Evolutionary conservation across 1,140 invertebrate species (phyloP).

Genomic region (Drosophila ohnishii): DNA sequence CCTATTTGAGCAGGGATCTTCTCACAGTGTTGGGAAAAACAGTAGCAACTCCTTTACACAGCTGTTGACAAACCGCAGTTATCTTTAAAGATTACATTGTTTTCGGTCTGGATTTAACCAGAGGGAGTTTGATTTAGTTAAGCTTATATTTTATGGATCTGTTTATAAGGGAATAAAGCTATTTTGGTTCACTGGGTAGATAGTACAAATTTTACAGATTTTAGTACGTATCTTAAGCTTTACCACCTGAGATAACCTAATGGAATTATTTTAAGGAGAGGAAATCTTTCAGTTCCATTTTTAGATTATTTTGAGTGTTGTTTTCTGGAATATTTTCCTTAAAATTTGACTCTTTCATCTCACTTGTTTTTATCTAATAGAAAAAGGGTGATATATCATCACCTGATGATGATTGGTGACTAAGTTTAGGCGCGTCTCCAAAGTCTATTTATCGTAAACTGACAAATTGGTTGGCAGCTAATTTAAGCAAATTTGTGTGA

Average conservation of each 20-base stretch:
- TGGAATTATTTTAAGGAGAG: constrained; percentile 1
- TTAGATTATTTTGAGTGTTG: not conserved
- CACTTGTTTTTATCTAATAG: not conserved
- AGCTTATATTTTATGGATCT: constrained; percentile 6
- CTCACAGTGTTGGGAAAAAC: constrained; percentile 13
- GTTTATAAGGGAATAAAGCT: constrained; percentile 9
- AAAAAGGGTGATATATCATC: not conserved
- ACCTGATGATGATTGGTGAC: constrained; percentile 27
- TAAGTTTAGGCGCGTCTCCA: constrained; percentile 9
- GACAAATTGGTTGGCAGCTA: constrained; percentile 20
- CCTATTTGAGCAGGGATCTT: constrained; percentile 17
- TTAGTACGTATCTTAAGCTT: not conserved
- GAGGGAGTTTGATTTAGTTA: constrained; percentile 6
- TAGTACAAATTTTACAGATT: too few relatives aligned
- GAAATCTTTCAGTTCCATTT: constrained; percentile 1
- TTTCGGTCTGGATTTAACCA: constrained; percentile 3
- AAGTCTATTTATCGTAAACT: constrained; percentile 8
- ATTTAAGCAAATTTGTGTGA: constrained; percentile 36
- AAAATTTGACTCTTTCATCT: not conserved
- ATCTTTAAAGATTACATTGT: constrained; percentile 38
- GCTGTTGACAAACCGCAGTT: constrained; percentile 17
- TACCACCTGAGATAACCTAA: not conserved
- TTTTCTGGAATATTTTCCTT: not conserved
- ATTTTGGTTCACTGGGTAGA: constrained; percentile 5
- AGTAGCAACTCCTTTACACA: constrained; percentile 27